phyloP scores from a whole-genome alignment of 1,140 invertebrate genomes.

The Psix sp. region DNA sequence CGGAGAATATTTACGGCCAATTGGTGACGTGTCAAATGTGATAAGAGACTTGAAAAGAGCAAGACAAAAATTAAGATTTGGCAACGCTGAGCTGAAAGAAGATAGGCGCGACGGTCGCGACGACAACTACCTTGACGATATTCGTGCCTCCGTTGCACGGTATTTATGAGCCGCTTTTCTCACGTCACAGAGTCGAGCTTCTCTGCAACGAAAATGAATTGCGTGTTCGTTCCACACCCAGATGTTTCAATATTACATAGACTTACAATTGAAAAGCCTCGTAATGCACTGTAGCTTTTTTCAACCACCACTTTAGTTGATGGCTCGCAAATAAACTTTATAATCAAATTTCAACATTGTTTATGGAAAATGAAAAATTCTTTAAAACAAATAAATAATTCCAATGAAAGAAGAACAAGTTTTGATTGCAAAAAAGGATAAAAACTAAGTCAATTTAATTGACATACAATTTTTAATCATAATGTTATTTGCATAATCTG shows the following conservation, averaged over 20 bases:
- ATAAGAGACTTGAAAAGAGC: constrained; percentile 23
- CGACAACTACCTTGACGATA: constrained; percentile 47
- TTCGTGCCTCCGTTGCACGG: constrained; percentile 44
- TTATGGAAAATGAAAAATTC: not conserved
- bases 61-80: constrained; percentile 50
- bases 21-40: constrained; percentile 25
- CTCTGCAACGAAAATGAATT: constrained; percentile 55
- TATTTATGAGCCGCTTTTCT: constrained; percentile 59
- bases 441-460: too few species aligned
- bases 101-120: constrained; percentile 16
- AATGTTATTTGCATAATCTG: not conserved
- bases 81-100: constrained; percentile 33
- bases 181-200: constrained; percentile 46
- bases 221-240: constrained; percentile 54
- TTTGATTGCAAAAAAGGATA: too few species aligned
- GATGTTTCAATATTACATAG: constrained; percentile 56
- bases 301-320: not conserved
- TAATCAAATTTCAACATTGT: too few species aligned
- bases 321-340: not conserved
- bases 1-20: constrained; percentile 32
- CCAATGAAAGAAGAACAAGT: too few species aligned
- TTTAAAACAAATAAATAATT: not conserved
- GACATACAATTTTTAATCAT: not conserved
- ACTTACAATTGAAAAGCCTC: constrained; percentile 37
- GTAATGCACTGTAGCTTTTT: not conserved